A percentile compares a stretch with the other conserved stretches of the same genome.
These are phyloP conservation scores for Hypocryptadius cinnamomeus DNA, from an alignment of 2,113 vertebrate species.

Conservation along the genomic window DNA sequence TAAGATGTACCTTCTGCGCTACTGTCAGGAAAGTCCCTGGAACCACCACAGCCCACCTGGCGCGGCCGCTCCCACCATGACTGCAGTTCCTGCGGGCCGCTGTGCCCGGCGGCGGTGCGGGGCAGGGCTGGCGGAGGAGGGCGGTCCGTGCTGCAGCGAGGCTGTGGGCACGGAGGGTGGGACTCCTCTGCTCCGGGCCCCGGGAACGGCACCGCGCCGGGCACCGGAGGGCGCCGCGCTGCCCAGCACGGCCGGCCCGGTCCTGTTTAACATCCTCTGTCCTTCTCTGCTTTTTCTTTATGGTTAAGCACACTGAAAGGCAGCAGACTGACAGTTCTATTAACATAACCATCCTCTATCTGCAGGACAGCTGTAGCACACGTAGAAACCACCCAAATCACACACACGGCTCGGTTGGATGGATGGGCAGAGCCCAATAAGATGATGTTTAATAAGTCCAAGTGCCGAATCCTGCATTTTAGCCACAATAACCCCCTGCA, in stretches of 20 bases:
- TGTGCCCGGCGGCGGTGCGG: rapidly evolving
- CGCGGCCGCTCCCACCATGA: not conserved
- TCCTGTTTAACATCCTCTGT: not conserved
- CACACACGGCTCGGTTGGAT: not conserved
- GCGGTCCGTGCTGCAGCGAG: not conserved
- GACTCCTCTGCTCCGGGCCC: too few relatives aligned
- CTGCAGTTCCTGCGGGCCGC: rapidly evolving
- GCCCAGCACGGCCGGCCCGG: not conserved
- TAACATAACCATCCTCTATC: not conserved
- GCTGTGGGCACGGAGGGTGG: not conserved
- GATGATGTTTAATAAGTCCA: not conserved
- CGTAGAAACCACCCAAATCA: not conserved
- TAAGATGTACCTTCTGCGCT: not conserved
- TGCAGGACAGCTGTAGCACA: not conserved
- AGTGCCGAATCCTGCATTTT: not conserved
- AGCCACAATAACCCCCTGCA: too few relatives aligned
- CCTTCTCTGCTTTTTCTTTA: not conserved
- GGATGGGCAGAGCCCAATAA: too few relatives aligned
- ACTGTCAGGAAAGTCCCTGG: not conserved
- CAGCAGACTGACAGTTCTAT: not conserved
- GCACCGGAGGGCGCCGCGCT: too few relatives aligned
- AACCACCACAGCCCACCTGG: rapidly evolving
- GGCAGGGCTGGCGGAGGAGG: not conserved
- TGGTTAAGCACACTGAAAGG: not conserved
- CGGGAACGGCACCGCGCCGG: too few relatives aligned